A percentile compares a stretch with the other conserved stretches of the same genome.
These are phyloP conservation scores for Ctenodactylus gundi DNA, from an alignment of 2,113 vertebrate species.

Conservation along the genomic window DNA sequence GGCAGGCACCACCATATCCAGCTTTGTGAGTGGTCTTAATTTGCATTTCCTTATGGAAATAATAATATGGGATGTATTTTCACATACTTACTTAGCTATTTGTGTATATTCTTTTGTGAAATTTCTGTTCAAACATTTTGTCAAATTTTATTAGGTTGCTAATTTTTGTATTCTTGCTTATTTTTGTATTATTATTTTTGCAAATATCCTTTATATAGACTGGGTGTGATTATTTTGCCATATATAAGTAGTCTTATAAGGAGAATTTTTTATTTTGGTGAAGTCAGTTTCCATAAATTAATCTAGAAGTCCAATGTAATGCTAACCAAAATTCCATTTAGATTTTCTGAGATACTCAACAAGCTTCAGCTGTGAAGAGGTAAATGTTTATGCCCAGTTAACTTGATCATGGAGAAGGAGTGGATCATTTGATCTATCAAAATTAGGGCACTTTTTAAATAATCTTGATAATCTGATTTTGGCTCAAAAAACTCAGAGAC, in stretches of 20 bases:
- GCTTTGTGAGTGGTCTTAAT: background rate
- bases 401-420: background rate
- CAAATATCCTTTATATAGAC: background rate
- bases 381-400: background rate
- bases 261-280: background rate
- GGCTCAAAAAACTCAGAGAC: background rate
- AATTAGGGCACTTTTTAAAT: background rate
- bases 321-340: background rate
- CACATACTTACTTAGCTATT: background rate
- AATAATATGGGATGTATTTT: background rate
- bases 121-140: background rate
- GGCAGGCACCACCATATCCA: background rate
- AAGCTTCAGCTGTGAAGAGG: constrained; percentile 11
- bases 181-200: background rate
- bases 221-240: background rate
- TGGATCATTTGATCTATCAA: background rate
- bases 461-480: background rate
- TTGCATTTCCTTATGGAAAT: background rate
- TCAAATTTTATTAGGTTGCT: background rate
- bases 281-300: background rate
- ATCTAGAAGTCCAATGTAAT: background rate
- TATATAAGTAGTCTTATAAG: background rate
- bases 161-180: background rate
- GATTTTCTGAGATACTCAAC: background rate
- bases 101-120: background rate